Conservation (phyloP, 2,888 invertebrate species). For the Steinernema carpocapsae region DNA sequence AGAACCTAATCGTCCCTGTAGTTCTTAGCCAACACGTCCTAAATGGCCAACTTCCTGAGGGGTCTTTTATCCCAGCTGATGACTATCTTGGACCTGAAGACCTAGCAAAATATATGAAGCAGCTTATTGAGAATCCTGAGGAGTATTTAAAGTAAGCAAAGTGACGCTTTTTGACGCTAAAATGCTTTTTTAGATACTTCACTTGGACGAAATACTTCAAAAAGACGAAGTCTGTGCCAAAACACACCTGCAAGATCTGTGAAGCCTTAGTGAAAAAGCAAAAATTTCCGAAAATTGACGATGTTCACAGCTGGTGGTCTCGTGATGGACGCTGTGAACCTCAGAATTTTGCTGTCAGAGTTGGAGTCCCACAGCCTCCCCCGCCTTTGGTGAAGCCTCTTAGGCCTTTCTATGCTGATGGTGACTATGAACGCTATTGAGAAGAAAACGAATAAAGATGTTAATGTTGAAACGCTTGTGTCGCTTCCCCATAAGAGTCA, state of each 20-base stretch:
- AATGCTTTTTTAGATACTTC: not conserved
- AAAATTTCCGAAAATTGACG: not conserved
- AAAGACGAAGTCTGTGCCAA: not conserved
- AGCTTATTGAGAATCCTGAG: not conserved
- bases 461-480: not conserved
- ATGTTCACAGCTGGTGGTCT: conserved; percentile 2
- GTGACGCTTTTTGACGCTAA: too few species aligned
- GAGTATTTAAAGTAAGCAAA: not conserved
- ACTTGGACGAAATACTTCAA: not conserved
- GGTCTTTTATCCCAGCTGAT: conserved; percentile 1
- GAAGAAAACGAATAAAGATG: too few species aligned
- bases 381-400: conserved; percentile 2
- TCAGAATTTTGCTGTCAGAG: not conserved
- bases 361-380: conserved; percentile 9
- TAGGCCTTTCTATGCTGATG: not conserved
- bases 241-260: conserved; percentile 3
- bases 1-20: not conserved
- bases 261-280: not conserved
- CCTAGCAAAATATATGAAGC: not conserved
- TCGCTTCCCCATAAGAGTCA: too few species aligned
- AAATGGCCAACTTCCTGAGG: not conserved
- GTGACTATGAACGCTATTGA: not conserved
- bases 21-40: not conserved
- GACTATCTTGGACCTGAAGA: conserved; percentile 12
- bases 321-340: not conserved